Percentiles rank a stretch among this genome's conserved stretches.
phyloP scores from a whole-genome alignment of 2,797 vertebrate genomes.

The Pantherophis alleghaniensis region DNA sequence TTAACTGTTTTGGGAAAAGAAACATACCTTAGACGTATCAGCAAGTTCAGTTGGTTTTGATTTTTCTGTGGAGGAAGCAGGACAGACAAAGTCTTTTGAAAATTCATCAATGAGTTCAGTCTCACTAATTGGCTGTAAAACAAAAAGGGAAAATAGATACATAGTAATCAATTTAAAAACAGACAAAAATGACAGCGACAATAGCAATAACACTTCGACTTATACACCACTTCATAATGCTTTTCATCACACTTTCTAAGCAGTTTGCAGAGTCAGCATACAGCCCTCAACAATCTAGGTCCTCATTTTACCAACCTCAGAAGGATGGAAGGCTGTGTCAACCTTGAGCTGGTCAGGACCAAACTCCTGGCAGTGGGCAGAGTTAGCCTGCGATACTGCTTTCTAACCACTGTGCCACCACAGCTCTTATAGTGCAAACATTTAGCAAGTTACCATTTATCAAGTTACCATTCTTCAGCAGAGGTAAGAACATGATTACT shows the following conservation, averaged over 20 bases:
- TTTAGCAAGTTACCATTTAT: not conserved
- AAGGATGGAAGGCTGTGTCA: not conserved
- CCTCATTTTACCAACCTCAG: not conserved
- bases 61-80: constrained; percentile 47
- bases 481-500: not conserved
- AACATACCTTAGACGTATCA: constrained; percentile 60
- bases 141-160: not conserved
- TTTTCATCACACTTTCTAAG: not conserved
- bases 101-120: constrained; percentile 70
- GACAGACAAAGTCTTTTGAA: constrained; percentile 65
- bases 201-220: not conserved
- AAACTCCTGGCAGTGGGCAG: too few relatives aligned
- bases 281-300: not conserved
- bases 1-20: not conserved
- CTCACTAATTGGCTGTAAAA: constrained; percentile 68
- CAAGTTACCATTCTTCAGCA: not conserved
- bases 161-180: not conserved
- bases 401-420: not conserved
- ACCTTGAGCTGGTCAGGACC: not conserved
- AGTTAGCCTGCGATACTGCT: not conserved
- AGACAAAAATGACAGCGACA: not conserved
- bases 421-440: not conserved
- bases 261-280: not conserved
- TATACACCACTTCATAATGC: not conserved
- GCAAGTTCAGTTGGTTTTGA: constrained; percentile 51